Evolutionary conservation across 2,888 invertebrate species (phyloP).

Genomic region (Beris morrisii): DNA sequence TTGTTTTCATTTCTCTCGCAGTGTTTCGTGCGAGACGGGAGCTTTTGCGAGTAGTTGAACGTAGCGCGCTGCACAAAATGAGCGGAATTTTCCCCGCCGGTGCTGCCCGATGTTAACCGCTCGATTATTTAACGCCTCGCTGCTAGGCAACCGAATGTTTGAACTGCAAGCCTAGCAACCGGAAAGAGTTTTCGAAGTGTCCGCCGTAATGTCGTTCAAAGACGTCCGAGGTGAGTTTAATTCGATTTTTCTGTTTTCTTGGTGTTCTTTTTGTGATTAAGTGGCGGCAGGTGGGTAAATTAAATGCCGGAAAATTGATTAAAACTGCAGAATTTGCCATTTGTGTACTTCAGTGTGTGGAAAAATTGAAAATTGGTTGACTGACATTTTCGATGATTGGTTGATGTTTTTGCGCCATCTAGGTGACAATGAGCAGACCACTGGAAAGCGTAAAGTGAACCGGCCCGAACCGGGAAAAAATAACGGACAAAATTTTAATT

Average conservation of each 20-base stretch:
- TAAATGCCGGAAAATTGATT: no score
- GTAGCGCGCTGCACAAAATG: background rate
- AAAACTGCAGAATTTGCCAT: no score
- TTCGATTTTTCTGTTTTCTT: constrained; percentile 11
- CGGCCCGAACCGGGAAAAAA: no score
- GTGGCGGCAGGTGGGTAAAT: no score
- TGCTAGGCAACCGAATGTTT: constrained; percentile 23
- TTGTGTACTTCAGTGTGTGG: no score
- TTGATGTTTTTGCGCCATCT: no score
- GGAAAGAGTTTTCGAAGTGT: background rate
- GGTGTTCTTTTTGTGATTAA: background rate
- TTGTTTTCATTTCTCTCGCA: constrained; percentile 13
- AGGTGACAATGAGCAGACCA: no score
- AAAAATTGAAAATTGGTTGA: no score
- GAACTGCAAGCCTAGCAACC: background rate
- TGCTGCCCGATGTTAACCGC: background rate
- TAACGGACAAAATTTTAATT: no score
- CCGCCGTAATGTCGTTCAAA: constrained; percentile 51
- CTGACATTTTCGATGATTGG: no score
- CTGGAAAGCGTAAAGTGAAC: no score
- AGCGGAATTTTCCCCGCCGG: constrained; percentile 11
- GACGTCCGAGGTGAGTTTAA: constrained; percentile 50
- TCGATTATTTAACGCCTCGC: constrained; percentile 18
- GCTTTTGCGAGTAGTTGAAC: background rate
- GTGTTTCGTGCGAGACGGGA: background rate